These are phyloP conservation scores for Bombus picipes DNA, from an alignment of 1,140 invertebrate species.

Conservation along the genomic window DNA sequence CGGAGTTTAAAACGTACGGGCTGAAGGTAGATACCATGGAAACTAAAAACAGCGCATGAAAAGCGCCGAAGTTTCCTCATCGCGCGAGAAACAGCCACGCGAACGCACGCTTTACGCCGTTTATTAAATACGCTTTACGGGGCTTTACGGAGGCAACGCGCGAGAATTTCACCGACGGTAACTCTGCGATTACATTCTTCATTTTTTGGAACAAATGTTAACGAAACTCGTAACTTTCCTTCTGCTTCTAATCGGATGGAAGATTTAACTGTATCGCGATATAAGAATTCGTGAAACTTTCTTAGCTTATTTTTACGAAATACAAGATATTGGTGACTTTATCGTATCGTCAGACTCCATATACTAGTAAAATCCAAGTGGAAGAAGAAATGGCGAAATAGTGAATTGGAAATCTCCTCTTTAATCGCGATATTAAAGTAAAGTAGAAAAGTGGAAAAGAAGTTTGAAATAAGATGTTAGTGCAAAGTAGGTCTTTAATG, in stretches of 20 bases:
- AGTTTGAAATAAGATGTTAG: too few relatives aligned
- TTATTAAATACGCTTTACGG: slow-evolving; percentile 19
- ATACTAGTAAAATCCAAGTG: too few relatives aligned
- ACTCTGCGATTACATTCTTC: not conserved
- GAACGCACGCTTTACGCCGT: not conserved
- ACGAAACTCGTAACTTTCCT: not conserved
- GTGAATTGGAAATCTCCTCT: too few relatives aligned
- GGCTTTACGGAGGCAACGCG: not conserved
- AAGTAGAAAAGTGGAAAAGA: too few relatives aligned
- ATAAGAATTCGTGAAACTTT: not conserved
- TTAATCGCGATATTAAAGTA: too few relatives aligned
- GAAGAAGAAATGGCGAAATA: too few relatives aligned
- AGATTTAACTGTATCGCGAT: too few relatives aligned
- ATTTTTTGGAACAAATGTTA: not conserved
- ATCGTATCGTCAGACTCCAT: too few relatives aligned
- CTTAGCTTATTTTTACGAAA: not conserved
- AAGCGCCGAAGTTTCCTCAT: slow-evolving; percentile 34
- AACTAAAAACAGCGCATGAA: slow-evolving; percentile 16
- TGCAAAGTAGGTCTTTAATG: not conserved
- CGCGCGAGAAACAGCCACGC: slow-evolving; percentile 8
- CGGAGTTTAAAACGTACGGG: not conserved
- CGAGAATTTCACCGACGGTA: not conserved
- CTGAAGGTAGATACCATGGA: slow-evolving; percentile 7
- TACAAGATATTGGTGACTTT: too few relatives aligned
- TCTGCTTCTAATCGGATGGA: too few relatives aligned